phyloP scores from a whole-genome alignment of 2,888 invertebrate species.

The Drosophila engyochracea region DNA sequence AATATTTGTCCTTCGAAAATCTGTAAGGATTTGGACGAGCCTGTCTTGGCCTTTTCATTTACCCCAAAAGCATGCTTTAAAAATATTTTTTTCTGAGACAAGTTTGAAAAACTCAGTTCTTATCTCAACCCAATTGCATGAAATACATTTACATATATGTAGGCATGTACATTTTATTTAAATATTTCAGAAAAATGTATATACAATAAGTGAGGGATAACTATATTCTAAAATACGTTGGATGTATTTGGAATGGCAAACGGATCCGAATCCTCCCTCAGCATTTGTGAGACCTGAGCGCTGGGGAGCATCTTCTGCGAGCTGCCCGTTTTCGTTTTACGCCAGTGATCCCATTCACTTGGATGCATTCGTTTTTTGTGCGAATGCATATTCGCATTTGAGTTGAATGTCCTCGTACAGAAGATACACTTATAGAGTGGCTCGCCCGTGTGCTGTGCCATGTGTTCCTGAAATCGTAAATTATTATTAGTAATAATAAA shows the following conservation, averaged over 20 bases:
- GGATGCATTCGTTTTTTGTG: constrained; percentile 84
- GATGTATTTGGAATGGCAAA: constrained; percentile 67
- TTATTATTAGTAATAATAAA: background rate
- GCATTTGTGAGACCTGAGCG: constrained; percentile 75
- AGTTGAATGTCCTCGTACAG: constrained; percentile 84
- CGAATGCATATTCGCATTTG: constrained; percentile 84
- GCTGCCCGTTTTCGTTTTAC: constrained; percentile 81
- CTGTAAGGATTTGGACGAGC: background rate
- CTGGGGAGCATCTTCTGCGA: constrained; percentile 76
- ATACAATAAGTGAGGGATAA: constrained; percentile 29
- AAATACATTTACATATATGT: constrained; percentile 2
- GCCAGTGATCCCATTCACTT: constrained; percentile 83
- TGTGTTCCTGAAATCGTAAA: constrained; percentile 78
- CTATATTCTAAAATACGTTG: constrained; percentile 35
- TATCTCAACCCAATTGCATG: background rate
- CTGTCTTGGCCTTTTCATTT: background rate
- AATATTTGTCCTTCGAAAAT: background rate
- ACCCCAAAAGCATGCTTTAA: background rate
- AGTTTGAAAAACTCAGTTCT: background rate
- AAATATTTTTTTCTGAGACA: background rate
- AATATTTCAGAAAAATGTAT: constrained; percentile 19
- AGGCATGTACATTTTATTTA: constrained; percentile 25
- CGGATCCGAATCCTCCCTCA: constrained; percentile 64
- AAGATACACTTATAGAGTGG: constrained; percentile 83
- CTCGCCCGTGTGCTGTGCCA: constrained; percentile 84